A percentile compares a stretch with the other conserved stretches of the same genome.
Evolutionary conservation across 2,113 vertebrate species (phyloP).

Genomic region (Antigone vipio): DNA sequence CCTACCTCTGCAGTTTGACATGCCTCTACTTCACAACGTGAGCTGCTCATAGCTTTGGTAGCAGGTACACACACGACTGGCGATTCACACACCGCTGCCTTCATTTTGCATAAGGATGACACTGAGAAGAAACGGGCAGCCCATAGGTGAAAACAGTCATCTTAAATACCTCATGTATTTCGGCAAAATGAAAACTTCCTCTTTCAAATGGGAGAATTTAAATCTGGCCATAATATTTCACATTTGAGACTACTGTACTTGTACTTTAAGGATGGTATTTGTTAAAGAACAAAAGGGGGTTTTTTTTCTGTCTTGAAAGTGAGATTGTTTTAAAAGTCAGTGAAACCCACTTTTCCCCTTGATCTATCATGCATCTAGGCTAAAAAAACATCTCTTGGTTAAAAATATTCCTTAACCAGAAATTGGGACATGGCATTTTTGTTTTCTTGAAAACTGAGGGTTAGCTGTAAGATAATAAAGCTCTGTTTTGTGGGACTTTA

Average conservation of each 20-base stretch:
- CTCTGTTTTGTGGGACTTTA: neutral
- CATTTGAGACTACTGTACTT: neutral
- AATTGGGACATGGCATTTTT: neutral
- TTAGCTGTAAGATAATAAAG: neutral
- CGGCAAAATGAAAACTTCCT: neutral
- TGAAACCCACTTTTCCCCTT: neutral
- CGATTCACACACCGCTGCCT: neutral
- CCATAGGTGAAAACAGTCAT: neutral
- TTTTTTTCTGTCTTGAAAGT: neutral
- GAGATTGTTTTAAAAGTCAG: conserved; percentile 25
- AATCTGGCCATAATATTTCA: neutral
- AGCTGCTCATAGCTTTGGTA: neutral
- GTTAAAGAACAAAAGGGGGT: neutral
- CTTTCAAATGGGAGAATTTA: neutral
- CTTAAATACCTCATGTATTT: neutral
- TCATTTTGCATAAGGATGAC: neutral
- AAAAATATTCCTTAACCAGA: conserved; percentile 31
- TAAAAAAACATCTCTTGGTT: conserved; percentile 18
- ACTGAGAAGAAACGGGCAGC: neutral
- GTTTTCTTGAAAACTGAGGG: conserved; percentile 21
- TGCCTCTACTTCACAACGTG: neutral
- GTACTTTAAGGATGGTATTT: neutral
- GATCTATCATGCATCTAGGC: conserved; percentile 15
- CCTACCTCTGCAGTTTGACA: neutral
- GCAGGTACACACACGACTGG: fast-evolving